Percentiles rank a stretch among this genome's conserved stretches.
Evolutionary conservation across 2,113 vertebrate species (phyloP).

Genomic region (Lepidothrix coronata): DNA sequence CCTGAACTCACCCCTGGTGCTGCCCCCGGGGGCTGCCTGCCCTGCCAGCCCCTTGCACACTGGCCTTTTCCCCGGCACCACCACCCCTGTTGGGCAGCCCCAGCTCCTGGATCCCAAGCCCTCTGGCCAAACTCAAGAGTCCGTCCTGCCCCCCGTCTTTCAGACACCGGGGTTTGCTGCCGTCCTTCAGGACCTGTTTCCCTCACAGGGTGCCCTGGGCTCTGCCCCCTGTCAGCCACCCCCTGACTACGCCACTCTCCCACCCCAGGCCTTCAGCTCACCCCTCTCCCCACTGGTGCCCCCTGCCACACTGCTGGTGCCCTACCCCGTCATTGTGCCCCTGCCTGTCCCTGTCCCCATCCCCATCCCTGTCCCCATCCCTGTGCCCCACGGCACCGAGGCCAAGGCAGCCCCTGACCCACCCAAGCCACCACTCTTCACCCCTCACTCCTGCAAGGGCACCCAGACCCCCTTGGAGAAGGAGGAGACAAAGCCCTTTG

Average conservation of each 20-base stretch:
- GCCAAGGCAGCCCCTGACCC: slow-evolving; percentile 76
- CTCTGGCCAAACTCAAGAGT: slow-evolving; percentile 79
- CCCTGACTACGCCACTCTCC: slow-evolving; percentile 73
- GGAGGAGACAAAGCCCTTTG: slow-evolving; percentile 75
- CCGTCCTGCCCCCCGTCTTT: slow-evolving; percentile 84
- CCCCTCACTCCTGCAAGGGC: slow-evolving; percentile 80
- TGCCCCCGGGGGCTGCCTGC: slow-evolving; percentile 79
- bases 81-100: slow-evolving; percentile 78
- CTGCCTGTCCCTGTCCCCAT: slow-evolving; percentile 92
- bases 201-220: slow-evolving; percentile 76
- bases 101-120: slow-evolving; percentile 86
- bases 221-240: slow-evolving; percentile 82
- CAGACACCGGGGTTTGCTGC: slow-evolving; percentile 89
- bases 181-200: slow-evolving; percentile 92
- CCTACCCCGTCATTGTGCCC: slow-evolving; percentile 93
- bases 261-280: slow-evolving; percentile 84
- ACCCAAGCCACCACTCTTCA: slow-evolving; percentile 75
- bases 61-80: slow-evolving; percentile 79
- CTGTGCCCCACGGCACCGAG: slow-evolving; percentile 82
- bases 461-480: slow-evolving; percentile 84
- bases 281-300: slow-evolving; percentile 89
- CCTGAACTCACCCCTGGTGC: slow-evolving; percentile 84
- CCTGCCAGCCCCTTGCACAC: slow-evolving; percentile 79
- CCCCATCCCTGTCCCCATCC: slow-evolving; percentile 89
- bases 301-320: slow-evolving; percentile 91